These are phyloP conservation scores for Scylla paramamosain DNA, from an alignment of 1,140 invertebrate genomes.

Conservation along the genomic window DNA sequence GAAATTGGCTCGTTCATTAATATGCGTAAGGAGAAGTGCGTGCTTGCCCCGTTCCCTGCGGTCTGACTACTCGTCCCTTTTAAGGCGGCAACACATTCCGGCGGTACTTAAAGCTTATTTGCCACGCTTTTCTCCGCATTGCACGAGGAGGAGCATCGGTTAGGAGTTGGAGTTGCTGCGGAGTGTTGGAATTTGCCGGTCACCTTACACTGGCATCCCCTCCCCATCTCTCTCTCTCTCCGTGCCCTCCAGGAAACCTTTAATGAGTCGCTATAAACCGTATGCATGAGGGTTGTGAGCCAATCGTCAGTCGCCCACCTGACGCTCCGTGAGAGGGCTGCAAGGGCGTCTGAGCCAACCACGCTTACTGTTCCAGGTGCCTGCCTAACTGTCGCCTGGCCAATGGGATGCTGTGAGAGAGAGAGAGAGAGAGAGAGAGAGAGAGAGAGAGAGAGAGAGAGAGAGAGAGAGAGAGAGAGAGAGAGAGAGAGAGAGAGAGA, in stretches of 20 bases:
- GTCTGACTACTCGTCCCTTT: background rate
- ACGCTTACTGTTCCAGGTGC: background rate
- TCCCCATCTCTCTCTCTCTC: no score
- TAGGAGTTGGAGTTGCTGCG: background rate
- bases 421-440: no score
- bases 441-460: no score
- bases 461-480: no score
- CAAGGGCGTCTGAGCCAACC: background rate
- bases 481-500: no score
- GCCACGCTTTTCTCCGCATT: background rate
- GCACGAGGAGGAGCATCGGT: background rate
- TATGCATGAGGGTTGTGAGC: background rate
- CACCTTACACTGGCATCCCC: background rate
- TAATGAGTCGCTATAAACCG: conserved; percentile 22
- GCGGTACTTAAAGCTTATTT: background rate
- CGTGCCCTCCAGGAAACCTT: background rate
- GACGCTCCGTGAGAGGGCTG: background rate
- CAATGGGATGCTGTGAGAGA: no score
- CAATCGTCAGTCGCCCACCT: background rate
- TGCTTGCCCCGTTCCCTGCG: background rate
- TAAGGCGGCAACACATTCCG: background rate
- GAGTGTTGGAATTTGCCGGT: background rate
- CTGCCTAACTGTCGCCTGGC: background rate
- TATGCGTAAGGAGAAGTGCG: background rate
- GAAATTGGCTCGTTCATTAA: background rate